Evolutionary conservation across 2,888 invertebrate genomes (phyloP).

Genomic region (Dexiosoma caninum): DNA sequence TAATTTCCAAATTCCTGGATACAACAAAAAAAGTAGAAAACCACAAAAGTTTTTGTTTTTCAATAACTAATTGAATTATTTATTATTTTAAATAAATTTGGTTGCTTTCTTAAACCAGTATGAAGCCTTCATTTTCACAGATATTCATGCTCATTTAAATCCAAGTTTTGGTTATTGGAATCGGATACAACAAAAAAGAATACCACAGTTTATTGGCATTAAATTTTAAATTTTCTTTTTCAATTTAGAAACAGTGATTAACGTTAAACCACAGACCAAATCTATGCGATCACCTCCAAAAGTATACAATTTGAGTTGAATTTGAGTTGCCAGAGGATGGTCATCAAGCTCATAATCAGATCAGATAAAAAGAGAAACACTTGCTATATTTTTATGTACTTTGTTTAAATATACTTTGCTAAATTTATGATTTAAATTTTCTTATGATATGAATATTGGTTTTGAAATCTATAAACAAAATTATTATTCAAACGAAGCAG

Average conservation of each 20-base stretch:
- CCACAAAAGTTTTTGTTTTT: constrained; percentile 36
- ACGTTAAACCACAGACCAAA: constrained; percentile 62
- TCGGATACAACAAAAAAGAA: background rate
- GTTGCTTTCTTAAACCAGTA: constrained; percentile 30
- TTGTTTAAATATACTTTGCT: too few relatives aligned
- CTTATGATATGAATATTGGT: too few relatives aligned
- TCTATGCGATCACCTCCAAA: constrained; percentile 3
- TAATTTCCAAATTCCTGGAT: constrained; percentile 16
- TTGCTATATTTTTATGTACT: too few relatives aligned
- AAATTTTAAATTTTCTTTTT: constrained; percentile 11
- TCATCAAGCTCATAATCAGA: constrained; percentile 26
- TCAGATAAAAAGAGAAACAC: too few relatives aligned
- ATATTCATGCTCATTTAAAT: background rate
- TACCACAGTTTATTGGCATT: constrained; percentile 40
- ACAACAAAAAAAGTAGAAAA: constrained; percentile 16
- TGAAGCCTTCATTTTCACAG: constrained; percentile 11
- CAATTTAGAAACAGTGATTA: constrained; percentile 25
- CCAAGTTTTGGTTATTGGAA: too few relatives aligned
- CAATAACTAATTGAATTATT: constrained; percentile 59
- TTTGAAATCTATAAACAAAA: too few relatives aligned
- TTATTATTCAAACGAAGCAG: too few relatives aligned
- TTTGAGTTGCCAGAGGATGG: too few relatives aligned
- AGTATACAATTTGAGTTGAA: background rate
- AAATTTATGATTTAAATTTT: too few relatives aligned
- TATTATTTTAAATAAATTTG: constrained; percentile 32